These are phyloP conservation scores for Centropus bengalensis DNA, from an alignment of 2,113 vertebrate species.

Conservation along the genomic window DNA sequence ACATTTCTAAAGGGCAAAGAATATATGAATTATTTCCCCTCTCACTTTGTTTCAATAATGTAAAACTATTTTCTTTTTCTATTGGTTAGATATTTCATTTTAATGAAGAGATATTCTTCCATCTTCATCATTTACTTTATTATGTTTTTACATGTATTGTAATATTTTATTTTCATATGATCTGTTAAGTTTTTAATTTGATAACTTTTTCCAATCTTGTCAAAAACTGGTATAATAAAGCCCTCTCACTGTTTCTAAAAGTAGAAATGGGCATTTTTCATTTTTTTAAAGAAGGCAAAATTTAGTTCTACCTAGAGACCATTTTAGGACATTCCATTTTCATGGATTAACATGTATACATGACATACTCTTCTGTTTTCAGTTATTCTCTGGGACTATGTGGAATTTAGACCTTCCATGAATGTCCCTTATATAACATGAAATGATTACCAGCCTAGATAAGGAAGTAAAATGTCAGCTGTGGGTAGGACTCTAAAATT, in stretches of 20 bases:
- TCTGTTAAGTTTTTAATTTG: not conserved
- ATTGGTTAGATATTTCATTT: not conserved
- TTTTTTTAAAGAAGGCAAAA: not conserved
- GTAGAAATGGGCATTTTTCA: not conserved
- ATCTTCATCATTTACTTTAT: not conserved
- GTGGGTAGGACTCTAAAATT: not conserved
- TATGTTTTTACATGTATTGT: not conserved
- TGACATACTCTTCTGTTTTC: not conserved
- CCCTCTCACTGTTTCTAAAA: not conserved
- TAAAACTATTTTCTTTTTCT: not conserved
- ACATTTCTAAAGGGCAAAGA: not conserved
- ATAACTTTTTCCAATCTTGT: not conserved
- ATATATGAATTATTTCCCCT: not conserved
- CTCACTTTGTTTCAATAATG: not conserved
- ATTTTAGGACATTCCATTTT: not conserved
- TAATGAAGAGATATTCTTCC: not conserved
- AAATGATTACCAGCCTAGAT: not conserved
- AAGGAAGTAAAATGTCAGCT: conserved; percentile 22
- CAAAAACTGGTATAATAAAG: not conserved
- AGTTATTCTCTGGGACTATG: not conserved
- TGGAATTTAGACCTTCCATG: not conserved
- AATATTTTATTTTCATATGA: not conserved
- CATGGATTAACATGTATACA: not conserved
- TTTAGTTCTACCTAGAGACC: not conserved
- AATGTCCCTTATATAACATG: not conserved